Evolutionary conservation across 1,140 invertebrate species (phyloP).

Genomic region (Calosoma granatense): DNA sequence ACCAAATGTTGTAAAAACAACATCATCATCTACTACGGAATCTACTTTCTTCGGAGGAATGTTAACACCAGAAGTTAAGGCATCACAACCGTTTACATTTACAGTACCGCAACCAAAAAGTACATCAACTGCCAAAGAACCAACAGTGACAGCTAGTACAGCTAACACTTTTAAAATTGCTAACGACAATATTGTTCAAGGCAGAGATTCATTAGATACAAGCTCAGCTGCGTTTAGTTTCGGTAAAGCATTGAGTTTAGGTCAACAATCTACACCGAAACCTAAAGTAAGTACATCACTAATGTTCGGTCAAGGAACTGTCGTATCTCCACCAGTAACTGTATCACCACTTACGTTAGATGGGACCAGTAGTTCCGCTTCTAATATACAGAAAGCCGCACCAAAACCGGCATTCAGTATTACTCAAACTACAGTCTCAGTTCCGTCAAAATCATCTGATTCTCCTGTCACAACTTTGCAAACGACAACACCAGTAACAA

Average conservation of each 20-base stretch:
- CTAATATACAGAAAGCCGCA: background rate
- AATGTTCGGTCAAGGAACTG: background rate
- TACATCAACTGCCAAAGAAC: background rate
- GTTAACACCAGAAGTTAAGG: background rate
- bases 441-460: background rate
- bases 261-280: conserved; percentile 4
- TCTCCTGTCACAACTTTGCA: background rate
- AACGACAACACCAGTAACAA: background rate
- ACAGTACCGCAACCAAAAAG: background rate
- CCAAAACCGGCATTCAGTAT: background rate
- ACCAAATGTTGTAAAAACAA: background rate
- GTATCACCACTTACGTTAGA: background rate
- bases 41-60: background rate
- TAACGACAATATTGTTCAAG: background rate
- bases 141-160: background rate
- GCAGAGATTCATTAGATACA: background rate
- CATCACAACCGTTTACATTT: background rate
- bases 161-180: background rate
- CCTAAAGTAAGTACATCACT: background rate
- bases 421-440: background rate
- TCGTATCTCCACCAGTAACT: background rate
- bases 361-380: background rate
- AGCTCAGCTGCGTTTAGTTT: background rate
- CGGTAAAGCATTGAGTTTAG: background rate
- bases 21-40: background rate